phyloP scores from a whole-genome alignment of 2,113 vertebrate species.

The human (Homo sapiens) region GRCh38 chr15:99757501-99758000 shows the following conservation, averaged over 20 bases:
- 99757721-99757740: background rate
- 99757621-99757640: background rate
- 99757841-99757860: too few relatives aligned
- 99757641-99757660: background rate
- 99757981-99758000: background rate
- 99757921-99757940: background rate
- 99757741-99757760: too few relatives aligned
- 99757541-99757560: background rate
- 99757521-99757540: background rate
- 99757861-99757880: too few relatives aligned
- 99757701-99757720: background rate
- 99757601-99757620: too few relatives aligned
- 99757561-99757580: background rate
- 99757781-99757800: too few relatives aligned
- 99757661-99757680: background rate
- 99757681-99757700: background rate
- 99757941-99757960: background rate
- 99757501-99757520: background rate
- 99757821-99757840: too few relatives aligned
- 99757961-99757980: background rate
- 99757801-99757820: too few relatives aligned
- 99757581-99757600: background rate
- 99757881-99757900: background rate
- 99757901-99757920: background rate
- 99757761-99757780: too few relatives aligned